These are phyloP conservation scores for Cloeon dipterum DNA, from an alignment of 2,888 invertebrate species.

Conservation along the genomic window DNA sequence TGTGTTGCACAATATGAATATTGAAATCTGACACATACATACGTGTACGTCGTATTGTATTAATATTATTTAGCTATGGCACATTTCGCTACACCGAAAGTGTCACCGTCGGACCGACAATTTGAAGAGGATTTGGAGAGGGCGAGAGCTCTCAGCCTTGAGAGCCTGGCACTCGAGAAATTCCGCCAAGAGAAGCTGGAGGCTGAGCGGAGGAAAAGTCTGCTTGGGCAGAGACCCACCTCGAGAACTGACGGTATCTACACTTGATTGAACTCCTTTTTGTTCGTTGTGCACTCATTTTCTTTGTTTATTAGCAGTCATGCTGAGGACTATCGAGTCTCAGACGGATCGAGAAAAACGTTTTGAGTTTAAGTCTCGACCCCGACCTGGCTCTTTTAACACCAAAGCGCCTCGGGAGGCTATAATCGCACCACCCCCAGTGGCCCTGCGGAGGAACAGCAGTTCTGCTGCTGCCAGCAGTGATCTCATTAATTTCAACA, in stretches of 20 bases:
- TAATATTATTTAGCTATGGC: too few species aligned
- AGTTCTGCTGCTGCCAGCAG: slow-evolving; percentile 7
- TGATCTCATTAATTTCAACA: slow-evolving; percentile 8
- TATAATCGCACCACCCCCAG: slow-evolving; percentile 13
- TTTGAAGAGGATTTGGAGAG: slow-evolving; percentile 70
- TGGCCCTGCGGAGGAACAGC: slow-evolving; percentile 10
- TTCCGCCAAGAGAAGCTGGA: slow-evolving; percentile 43
- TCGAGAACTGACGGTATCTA: neutral
- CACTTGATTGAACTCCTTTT: too few species aligned
- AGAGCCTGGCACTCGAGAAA: slow-evolving; percentile 63
- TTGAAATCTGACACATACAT: too few species aligned
- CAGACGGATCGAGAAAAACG: neutral
- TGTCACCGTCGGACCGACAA: slow-evolving; percentile 51
- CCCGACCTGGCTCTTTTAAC: slow-evolving; percentile 29
- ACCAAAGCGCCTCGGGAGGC: slow-evolving; percentile 14
- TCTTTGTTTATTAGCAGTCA: too few species aligned
- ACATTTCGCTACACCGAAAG: too few species aligned
- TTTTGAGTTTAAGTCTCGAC: slow-evolving; percentile 21
- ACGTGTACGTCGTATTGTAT: too few species aligned
- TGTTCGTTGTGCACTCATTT: too few species aligned
- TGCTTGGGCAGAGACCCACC: neutral
- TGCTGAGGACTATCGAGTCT: too few species aligned
- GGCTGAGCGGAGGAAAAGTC: slow-evolving; percentile 13
- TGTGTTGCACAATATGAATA: too few species aligned
- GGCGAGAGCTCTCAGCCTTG: slow-evolving; percentile 68